Percentiles rank a stretch among this genome's conserved stretches.
These are phyloP conservation scores for Podarcis raffonei DNA, from an alignment of 2,113 vertebrate species.

Conservation along the genomic window DNA sequence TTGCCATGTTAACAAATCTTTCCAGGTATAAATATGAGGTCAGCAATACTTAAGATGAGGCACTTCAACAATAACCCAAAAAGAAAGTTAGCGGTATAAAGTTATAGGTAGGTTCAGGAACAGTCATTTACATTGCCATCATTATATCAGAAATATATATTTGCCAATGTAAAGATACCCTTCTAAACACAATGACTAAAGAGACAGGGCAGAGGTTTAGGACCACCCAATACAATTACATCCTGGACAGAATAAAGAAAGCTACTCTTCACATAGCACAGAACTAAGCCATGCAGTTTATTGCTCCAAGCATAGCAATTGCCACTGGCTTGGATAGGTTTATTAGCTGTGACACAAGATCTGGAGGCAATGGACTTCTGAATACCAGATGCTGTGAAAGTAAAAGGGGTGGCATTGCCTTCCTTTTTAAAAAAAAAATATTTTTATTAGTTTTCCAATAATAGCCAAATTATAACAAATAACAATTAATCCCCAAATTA, in stretches of 20 bases:
- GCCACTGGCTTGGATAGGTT: neutral
- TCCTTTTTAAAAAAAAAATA: too few relatives aligned
- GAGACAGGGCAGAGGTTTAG: neutral
- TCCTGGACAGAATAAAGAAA: neutral
- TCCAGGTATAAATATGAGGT: constrained; percentile 51
- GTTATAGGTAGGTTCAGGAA: constrained; percentile 3
- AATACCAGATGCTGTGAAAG: neutral
- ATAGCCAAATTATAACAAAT: too few relatives aligned
- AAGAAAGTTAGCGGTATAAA: constrained; percentile 36
- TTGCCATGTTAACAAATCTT: constrained; percentile 25
- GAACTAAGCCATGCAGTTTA: neutral
- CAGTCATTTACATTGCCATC: constrained; percentile 14
- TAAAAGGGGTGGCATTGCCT: neutral
- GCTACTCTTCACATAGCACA: neutral
- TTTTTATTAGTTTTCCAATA: too few relatives aligned
- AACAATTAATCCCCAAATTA: too few relatives aligned
- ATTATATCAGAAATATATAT: constrained; percentile 19
- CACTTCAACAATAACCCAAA: constrained; percentile 47
- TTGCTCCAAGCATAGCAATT: neutral
- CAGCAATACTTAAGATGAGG: constrained; percentile 56
- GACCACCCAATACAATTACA: neutral
- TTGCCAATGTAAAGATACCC: constrained; percentile 8
- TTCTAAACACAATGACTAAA: too few relatives aligned
- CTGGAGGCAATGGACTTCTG: neutral
- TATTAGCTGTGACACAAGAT: neutral